These are phyloP conservation scores for Ia io DNA, from an alignment of 2,113 vertebrate genomes.

Conservation along the genomic window DNA sequence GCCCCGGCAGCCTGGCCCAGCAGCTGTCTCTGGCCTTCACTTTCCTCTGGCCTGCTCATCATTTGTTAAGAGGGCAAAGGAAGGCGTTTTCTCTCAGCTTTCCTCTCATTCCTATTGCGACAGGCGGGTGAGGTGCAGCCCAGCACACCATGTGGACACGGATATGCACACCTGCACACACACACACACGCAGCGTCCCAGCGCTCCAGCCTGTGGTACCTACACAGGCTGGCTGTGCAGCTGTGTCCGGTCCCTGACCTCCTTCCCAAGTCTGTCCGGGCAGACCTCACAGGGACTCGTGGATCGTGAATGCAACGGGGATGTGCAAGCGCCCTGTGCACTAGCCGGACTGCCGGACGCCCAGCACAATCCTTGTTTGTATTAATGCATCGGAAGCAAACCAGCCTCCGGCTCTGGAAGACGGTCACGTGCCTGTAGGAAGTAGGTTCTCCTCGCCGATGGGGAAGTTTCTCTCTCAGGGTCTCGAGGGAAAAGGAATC, in stretches of 20 bases:
- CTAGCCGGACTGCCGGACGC: background rate
- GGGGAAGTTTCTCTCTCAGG: background rate
- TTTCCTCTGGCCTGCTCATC: background rate
- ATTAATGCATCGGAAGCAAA: background rate
- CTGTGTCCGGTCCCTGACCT: background rate
- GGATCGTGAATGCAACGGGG: background rate
- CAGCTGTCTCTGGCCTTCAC: background rate
- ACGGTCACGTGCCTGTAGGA: too few species aligned
- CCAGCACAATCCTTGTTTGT: background rate
- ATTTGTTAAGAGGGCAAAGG: background rate
- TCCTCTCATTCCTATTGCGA: background rate
- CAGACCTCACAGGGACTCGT: background rate
- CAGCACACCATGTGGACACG: background rate
- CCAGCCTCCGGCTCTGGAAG: too few species aligned
- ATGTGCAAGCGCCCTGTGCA: background rate
- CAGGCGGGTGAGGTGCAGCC: background rate
- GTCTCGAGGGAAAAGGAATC: background rate
- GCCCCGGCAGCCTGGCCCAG: background rate
- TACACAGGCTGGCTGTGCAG: rapidly evolving
- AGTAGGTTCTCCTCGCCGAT: too few species aligned
- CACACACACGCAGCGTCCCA: background rate
- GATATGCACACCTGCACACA: background rate
- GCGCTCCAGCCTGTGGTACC: background rate
- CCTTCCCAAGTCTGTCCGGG: background rate
- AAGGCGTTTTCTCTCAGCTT: background rate